These are phyloP conservation scores for Ceyx margarethae DNA, from an alignment of 2,113 vertebrate species.

Conservation along the genomic window DNA sequence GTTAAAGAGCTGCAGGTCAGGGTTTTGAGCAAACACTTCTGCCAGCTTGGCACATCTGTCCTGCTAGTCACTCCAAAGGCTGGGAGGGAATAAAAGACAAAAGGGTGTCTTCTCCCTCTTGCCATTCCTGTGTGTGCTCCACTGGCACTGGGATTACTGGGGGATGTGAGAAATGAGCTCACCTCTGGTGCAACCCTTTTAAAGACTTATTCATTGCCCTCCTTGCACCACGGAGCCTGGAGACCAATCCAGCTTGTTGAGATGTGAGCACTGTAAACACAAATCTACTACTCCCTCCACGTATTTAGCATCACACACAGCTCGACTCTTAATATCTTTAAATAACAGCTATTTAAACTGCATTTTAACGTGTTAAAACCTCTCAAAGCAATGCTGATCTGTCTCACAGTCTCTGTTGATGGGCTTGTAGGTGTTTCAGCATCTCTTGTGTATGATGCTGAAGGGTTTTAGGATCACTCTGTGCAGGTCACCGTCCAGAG, in stretches of 20 bases:
- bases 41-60: neutral
- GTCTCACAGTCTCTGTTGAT: neutral
- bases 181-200: neutral
- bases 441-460: neutral
- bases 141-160: neutral
- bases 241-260: neutral
- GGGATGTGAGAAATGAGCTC: neutral
- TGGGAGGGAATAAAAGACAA: neutral
- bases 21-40: neutral
- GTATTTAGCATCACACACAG: neutral
- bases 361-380: neutral
- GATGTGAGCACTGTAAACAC: neutral
- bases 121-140: neutral
- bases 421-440: neutral
- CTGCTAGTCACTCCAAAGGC: neutral
- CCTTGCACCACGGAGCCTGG: neutral
- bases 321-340: neutral
- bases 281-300: neutral
- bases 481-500: neutral
- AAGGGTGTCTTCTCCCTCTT: neutral
- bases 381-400: fast-evolving
- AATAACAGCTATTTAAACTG: neutral
- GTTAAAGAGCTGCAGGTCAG: neutral
- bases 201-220: neutral
- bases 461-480: neutral